phyloP scores from a whole-genome alignment of 2,888 invertebrate species.

The Ochlodes sylvanus region DNA sequence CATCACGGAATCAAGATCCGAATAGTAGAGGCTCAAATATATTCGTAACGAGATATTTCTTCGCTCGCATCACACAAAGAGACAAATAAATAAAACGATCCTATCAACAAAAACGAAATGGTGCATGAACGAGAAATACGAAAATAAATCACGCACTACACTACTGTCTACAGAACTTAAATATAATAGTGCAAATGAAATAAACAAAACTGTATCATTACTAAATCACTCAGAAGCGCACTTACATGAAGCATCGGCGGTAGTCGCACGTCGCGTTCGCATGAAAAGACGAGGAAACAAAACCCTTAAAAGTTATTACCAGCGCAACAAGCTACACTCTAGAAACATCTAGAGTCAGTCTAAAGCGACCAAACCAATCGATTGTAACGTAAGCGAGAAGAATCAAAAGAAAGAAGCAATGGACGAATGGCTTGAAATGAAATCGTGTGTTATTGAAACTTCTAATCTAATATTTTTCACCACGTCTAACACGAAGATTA shows the following conservation, averaged over 20 bases:
- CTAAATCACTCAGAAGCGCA: slow-evolving; percentile 63
- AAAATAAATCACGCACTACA: slow-evolving; percentile 67
- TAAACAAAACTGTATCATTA: slow-evolving; percentile 54
- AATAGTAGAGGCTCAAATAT: background rate
- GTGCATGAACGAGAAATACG: slow-evolving; percentile 74
- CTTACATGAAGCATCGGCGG: slow-evolving; percentile 81
- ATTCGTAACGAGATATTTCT: background rate
- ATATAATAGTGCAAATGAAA: slow-evolving; percentile 72
- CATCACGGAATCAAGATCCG: background rate
- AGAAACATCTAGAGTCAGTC: slow-evolving; percentile 52
- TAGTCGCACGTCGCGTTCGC: slow-evolving; percentile 72
- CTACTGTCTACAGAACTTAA: slow-evolving; percentile 62
- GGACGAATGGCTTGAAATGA: slow-evolving; percentile 42
- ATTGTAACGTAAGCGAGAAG: slow-evolving; percentile 53
- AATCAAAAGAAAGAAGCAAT: slow-evolving; percentile 51
- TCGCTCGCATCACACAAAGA: slow-evolving; percentile 50
- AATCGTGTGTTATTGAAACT: background rate
- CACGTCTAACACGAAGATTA: background rate
- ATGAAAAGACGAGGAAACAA: slow-evolving; percentile 78
- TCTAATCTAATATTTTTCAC: background rate
- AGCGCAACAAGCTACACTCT: slow-evolving; percentile 68
- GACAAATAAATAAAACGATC: slow-evolving; percentile 45
- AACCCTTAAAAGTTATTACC: slow-evolving; percentile 74
- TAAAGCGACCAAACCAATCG: slow-evolving; percentile 63
- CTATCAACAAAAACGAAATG: slow-evolving; percentile 65